Base-by-base conservation (phyloP, 2,113 vertebrate species). In the Ciconia boyciana region DNA sequence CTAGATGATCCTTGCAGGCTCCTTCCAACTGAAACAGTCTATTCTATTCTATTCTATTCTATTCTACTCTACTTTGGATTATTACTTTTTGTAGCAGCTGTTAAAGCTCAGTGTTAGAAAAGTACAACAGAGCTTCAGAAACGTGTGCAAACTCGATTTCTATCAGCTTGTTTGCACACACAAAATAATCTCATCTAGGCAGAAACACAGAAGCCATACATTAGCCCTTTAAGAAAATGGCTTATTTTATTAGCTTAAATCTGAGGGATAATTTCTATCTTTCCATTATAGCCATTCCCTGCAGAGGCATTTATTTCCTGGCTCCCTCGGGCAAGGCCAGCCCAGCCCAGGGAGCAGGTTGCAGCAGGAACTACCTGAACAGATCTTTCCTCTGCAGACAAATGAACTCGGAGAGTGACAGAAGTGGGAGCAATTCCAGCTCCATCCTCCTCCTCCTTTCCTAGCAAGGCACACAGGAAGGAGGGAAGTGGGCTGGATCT, bases 351-450 rank as follows among this genome's bases (percentile, higher is more conserved):
- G 22, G 8, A 87, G 19, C 39, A 46, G 24, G 32, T 0, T 86
- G 62, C 68, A 68, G 44, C 41, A 87, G n/a, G 7, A 83, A 8
- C 43, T 72, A 54, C 71, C 12, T 41, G 14, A 7, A 10, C n/a
- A 89, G 44, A 61, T 61, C 46, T 36, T 66, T 78, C 34, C 31
- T 62, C 29, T 26, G 31, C 28, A 68, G 34, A 52, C 4, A 90
- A 44, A 55, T 60, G 19, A 72, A 92, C 51, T 57, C 0, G 0
- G 44, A 69, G 4, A 83, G 29, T 1, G 0, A 61, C 29, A 57
- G 26, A 61, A 65, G 8, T 3, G 8, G 26, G 46, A 75, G 14
- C 16, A 78, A 41, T 48, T 57, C 58, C 55, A 74, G 41, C 32
- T 70, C 34, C 54, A 44, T 52, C 55, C 29, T 77, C 54, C 24